Evolutionary conservation across 2,888 invertebrate species (phyloP), one percentile per base, ranked within the genome.

Genomic region (Oxycera nigricornis): DNA sequence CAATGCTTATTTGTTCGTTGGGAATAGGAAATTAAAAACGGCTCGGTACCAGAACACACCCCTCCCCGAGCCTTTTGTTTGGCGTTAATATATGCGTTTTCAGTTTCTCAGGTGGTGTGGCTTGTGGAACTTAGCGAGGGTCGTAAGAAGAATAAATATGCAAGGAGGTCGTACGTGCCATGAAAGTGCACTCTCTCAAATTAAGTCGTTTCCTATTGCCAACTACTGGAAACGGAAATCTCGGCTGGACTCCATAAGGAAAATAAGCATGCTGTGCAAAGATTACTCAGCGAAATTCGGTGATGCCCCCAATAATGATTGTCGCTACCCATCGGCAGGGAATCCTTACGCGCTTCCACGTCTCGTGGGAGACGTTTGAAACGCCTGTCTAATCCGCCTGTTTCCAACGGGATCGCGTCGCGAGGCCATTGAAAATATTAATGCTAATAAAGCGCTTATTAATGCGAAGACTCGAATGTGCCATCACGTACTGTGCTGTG

Each of bases 381-480:
- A 7, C 55, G 55, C 22, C n/a, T 55, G 55, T 9, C 55, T 55
- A 22, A 17, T 55, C 24, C 55, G 55, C 6, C 55, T 55, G 20
- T 55, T 14, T 20, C 24, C 55, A 55, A 6, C 22, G 24, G 17
- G 3, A 59, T 59, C 30, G 7, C 14, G 3, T 28, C 59, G 59
- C 59, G 30, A 30, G 59, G 59, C 59, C 59, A 31, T 31, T 65
- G 24, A 39, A 65, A 65, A 65, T 65, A 65, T 65, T 28, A 65
- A 65, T 65, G 65, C 65, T 65, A 65, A 65, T 65, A 39, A 39
- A 39, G 65, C 39, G 41, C 65, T 65, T 39, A n/a, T 65, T 41
- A 65, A 65, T 65, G 20, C 22, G 39, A 11, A 65, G 41, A 39
- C 24, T 65, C 65, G 39, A 65, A 65, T 65, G 65, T 65, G 41